Conservation (phyloP, 2,888 invertebrate species). For the Belgica antarctica region DNA sequence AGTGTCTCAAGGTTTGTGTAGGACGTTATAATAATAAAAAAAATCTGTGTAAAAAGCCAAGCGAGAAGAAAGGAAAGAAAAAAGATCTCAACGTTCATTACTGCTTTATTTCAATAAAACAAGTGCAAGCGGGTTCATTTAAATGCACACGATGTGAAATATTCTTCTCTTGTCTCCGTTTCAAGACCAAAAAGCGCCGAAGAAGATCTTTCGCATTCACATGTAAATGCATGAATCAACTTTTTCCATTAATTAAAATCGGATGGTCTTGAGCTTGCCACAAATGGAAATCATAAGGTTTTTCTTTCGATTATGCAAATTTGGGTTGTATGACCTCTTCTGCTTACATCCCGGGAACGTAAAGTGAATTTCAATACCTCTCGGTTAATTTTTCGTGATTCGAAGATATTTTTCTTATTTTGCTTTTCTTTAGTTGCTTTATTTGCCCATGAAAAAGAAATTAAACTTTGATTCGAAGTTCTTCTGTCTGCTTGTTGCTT, state of each 20-base stretch:
- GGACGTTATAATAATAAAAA: constrained; percentile 26
- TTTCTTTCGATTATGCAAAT: constrained; percentile 39
- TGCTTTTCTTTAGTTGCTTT: neutral
- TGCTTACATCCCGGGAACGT: constrained; percentile 5
- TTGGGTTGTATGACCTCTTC: constrained; percentile 35
- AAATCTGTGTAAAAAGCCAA: constrained; percentile 3
- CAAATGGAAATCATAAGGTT: constrained; percentile 35
- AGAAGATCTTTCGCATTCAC: neutral
- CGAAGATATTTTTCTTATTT: constrained; percentile 1
- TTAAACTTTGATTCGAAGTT: neutral
- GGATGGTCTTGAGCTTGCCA: constrained; percentile 23
- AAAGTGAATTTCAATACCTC: neutral
- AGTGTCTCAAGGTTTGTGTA: constrained; percentile 37
- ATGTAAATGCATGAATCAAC: constrained; percentile 38
- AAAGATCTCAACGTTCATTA: constrained; percentile 25
- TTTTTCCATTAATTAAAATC: constrained; percentile 41
- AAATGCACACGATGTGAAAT: constrained; percentile 24
- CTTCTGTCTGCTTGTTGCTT: neutral
- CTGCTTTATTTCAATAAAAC: constrained; percentile 40
- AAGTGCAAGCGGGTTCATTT: constrained; percentile 35
- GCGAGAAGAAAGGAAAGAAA: neutral
- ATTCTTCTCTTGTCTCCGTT: neutral
- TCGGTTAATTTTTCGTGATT: constrained; percentile 23
- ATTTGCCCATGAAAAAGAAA: constrained; percentile 16
- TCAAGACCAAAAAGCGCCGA: constrained; percentile 27